Evolutionary conservation across 2,797 vertebrate genomes (phyloP).

Genomic region (Euthynnus affinis): DNA sequence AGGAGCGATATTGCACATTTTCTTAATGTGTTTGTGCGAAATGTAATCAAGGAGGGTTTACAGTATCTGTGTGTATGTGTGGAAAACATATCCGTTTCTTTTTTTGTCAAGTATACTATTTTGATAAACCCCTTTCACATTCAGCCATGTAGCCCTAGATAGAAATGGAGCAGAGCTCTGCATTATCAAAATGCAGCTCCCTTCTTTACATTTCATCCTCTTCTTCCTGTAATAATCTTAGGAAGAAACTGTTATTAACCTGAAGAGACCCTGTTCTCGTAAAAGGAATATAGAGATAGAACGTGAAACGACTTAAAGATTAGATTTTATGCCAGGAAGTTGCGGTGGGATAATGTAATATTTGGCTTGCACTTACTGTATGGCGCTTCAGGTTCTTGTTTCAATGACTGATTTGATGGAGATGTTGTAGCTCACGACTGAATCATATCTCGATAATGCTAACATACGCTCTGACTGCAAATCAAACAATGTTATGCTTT

Average conservation of each 20-base stretch:
- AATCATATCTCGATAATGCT: slow-evolving; percentile 33
- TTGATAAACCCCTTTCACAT: slow-evolving; percentile 58
- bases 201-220: slow-evolving; percentile 69
- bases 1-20: not conserved
- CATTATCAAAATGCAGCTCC: slow-evolving; percentile 62
- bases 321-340: slow-evolving; percentile 61
- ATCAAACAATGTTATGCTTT: slow-evolving; percentile 8
- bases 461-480: slow-evolving; percentile 28
- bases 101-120: slow-evolving; percentile 37
- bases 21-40: slow-evolving; percentile 6
- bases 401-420: slow-evolving; percentile 39
- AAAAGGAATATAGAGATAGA: slow-evolving; percentile 62
- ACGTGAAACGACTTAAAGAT: slow-evolving; percentile 69
- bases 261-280: slow-evolving; percentile 64
- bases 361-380: slow-evolving; percentile 53
- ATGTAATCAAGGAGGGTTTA: not conserved
- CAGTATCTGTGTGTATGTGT: not conserved
- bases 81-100: slow-evolving; percentile 9
- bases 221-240: slow-evolving; percentile 67
- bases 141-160: slow-evolving; percentile 7
- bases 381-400: slow-evolving; percentile 33
- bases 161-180: slow-evolving; percentile 45
- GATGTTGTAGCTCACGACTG: slow-evolving; percentile 43
- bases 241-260: slow-evolving; percentile 71
- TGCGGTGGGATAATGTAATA: slow-evolving; percentile 56